Conservation (phyloP, 2,797 vertebrate species). For the Phrynocephalus guinanensis region DNA sequence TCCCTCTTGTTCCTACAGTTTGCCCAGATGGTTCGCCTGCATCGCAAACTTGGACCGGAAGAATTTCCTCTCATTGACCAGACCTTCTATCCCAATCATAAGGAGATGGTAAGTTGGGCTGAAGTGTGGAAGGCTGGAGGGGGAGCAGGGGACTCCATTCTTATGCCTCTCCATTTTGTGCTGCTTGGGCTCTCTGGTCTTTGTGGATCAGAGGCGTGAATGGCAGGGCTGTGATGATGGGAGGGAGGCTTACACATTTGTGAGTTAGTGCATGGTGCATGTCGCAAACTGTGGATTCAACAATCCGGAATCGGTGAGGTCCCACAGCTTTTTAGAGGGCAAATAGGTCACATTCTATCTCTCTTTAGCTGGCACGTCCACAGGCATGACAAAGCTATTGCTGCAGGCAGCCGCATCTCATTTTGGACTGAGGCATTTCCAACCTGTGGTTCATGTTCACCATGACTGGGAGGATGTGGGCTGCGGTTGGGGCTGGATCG, state of each 20-base stretch:
- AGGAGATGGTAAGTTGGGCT: slow-evolving; percentile 88
- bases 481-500: background rate
- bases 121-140: background rate
- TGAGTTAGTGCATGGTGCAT: background rate
- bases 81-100: slow-evolving; percentile 93
- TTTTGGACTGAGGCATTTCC: background rate
- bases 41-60: slow-evolving; percentile 87
- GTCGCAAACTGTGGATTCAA: background rate
- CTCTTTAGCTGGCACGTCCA: background rate
- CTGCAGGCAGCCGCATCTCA: background rate
- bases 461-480: background rate
- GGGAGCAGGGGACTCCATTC: background rate
- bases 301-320: background rate
- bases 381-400: background rate
- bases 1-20: slow-evolving; percentile 79
- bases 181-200: background rate
- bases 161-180: background rate
- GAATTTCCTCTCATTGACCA: slow-evolving; percentile 94
- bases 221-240: too few relatives aligned
- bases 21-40: slow-evolving; percentile 89
- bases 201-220: too few relatives aligned
- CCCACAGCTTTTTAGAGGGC: background rate
- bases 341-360: slow-evolving; percentile 5
- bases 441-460: background rate
- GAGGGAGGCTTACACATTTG: background rate